Conservation (phyloP, 2,113 vertebrate species). For the Microcebus tavaratra region DNA sequence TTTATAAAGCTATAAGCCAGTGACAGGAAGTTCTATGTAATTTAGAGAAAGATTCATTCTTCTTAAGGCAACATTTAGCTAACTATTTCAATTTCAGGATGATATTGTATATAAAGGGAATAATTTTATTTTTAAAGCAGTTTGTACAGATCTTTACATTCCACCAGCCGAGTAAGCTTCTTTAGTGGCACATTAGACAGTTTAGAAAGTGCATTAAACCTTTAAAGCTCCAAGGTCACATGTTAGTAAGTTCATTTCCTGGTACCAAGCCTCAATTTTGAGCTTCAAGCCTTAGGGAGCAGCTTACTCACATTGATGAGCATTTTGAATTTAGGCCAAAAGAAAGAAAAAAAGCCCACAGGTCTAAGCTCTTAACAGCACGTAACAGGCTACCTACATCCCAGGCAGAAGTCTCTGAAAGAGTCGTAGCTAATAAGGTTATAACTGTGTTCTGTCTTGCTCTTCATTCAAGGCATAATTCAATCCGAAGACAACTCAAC, state of each 20-base stretch:
- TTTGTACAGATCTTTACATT: slow-evolving; percentile 33
- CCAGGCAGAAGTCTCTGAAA: slow-evolving; percentile 51
- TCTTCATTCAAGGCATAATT: slow-evolving; percentile 90
- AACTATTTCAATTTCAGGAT: background rate
- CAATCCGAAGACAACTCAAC: slow-evolving; percentile 96
- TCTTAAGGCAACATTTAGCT: background rate
- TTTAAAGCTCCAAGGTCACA: slow-evolving; percentile 47
- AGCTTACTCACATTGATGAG: slow-evolving; percentile 49
- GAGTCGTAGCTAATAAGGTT: slow-evolving; percentile 43
- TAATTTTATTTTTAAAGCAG: slow-evolving; percentile 33
- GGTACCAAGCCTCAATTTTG: background rate
- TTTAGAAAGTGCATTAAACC: slow-evolving; percentile 26
- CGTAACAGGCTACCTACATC: background rate
- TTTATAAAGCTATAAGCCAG: background rate
- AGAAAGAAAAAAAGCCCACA: too few relatives aligned
- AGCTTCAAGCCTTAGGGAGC: slow-evolving; percentile 28
- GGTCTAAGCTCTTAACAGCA: background rate
- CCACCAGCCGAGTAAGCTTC: background rate
- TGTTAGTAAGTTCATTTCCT: slow-evolving; percentile 53
- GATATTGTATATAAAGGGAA: background rate
- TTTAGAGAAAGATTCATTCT: background rate
- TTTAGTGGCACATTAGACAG: slow-evolving; percentile 11
- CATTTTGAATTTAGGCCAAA: slow-evolving; percentile 62
- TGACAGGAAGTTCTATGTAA: slow-evolving; percentile 6
- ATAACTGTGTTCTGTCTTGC: slow-evolving; percentile 70